Base-by-base conservation (phyloP, 1,140 invertebrate species). In the Leptinotarsa undecemlineata region DNA sequence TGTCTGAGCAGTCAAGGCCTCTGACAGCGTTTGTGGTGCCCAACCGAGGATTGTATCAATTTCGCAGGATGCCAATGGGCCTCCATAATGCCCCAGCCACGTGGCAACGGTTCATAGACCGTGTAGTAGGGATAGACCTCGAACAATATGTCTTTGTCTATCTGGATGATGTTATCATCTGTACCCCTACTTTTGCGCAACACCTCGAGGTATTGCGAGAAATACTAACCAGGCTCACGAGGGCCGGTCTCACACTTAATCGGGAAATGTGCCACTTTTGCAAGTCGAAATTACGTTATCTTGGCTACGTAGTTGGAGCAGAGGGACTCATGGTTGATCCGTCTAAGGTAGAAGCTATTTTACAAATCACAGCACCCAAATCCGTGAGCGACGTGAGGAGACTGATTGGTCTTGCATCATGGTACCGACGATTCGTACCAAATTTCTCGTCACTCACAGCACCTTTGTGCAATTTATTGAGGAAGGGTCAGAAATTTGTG, bases 1-100 rank as follows among this genome's bases (percentile, higher is more conserved):
- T n/a, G n/a, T n/a, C n/a, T n/a, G n/a, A n/a, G n/a, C n/a, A n/a
- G n/a, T 79, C 80, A 17, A 72, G 71, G 33, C 76, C 76, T 64
- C 77, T 81, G 69, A 88, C 86, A 1, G 85, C 82, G 1, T 87
- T 87, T 76, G 81, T 79, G 33, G 81, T 82, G 20, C 77, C 81
- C 48, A 82, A 81, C 17, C 77, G 82, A 67, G 83, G 82, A 6
- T 74, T 84, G 8, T 86, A 77, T 71, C 76, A 83, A 72, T 85
- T 84, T 70, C 77, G 69, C 5, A 79, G 83, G 1, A 82, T 87
- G 76, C 84, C 85, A 3, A 83, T 87, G 78, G 86, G 86, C 2
- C 76, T 88, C 4, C 78, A 74, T 19, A 85, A 86, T 75, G 81
- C 81, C 1, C 80, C 85, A 19, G 79, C 73, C 3, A 76, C 74